Evolutionary conservation across 2,113 vertebrate species (phyloP), one percentile per base, ranked within the genome.

Genomic region (Saimiri boliviensis): DNA sequence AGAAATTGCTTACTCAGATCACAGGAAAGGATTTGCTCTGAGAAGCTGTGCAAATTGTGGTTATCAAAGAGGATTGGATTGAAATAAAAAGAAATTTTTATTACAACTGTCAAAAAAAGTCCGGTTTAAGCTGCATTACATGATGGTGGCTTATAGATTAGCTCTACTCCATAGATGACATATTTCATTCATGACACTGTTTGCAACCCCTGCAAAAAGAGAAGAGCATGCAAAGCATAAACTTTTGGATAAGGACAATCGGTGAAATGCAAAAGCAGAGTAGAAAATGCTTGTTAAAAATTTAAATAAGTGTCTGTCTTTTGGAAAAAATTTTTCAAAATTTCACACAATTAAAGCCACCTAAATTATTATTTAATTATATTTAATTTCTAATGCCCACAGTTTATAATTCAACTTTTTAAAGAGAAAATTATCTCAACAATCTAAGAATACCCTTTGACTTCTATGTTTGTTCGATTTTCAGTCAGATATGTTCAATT

Each of bases 131-230:
- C 25, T 91, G 45, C 30, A 79, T 86, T 49, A 80, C 45, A 91
- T 54, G 52, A 85, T 91, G 32, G 32, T 84, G 60, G 40, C 6
- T 93, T 91, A 66, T 68, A 49, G 81, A 90, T 52, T 74, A 68
- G 40, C 88, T 89, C 8, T 52, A 58, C 30, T 37, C 30, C 84
- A 42, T 45, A 60, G 49, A 95, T 1, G 21, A 47, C 21, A 68
- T 88, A 86, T 76, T 96, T 81, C 91, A 93, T 91, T 86, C 77
- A 79, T 76, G n/a, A 71, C 35, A 66, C 19, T 40, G 77, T 91
- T 60, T 52, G 20, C 17, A 88, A 37, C 54, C 42, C 16, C 30
- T 42, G 35, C 47, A 86, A 13, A 86, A 70, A 92, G 79, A 10
- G 70, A 54, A 35, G 40, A 77, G 4, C 49, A 85, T 80, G 8